phyloP scores from a whole-genome alignment of 2,888 invertebrate genomes.

The Labia minor region DNA sequence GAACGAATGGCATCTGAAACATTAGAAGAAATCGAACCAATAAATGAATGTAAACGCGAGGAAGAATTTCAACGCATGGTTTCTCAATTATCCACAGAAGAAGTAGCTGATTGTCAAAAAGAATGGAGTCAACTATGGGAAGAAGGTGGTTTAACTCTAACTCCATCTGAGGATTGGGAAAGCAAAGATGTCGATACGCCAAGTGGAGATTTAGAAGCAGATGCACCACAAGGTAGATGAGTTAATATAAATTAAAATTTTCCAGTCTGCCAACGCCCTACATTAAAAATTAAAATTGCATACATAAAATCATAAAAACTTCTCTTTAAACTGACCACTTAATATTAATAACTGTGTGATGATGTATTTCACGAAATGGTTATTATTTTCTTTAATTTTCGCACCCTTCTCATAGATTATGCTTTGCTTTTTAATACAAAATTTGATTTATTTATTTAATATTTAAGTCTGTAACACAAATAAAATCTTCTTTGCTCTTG shows the following conservation, averaged over 20 bases:
- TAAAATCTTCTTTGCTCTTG: not conserved
- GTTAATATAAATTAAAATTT: constrained; percentile 30
- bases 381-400: not conserved
- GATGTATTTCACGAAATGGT: not conserved
- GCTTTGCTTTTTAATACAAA: not conserved
- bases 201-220: constrained; percentile 30
- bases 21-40: constrained; percentile 35
- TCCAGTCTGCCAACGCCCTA: no score
- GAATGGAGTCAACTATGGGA: constrained; percentile 41
- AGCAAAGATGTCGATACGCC: constrained; percentile 27
- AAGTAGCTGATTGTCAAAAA: constrained; percentile 41
- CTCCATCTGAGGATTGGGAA: constrained; percentile 28
- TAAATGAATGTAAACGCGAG: constrained; percentile 35
- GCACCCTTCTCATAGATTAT: not conserved
- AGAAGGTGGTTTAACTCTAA: constrained; percentile 29
- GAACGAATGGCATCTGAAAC: constrained; percentile 43
- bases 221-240: constrained; percentile 40
- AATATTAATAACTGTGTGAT: not conserved
- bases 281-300: no score
- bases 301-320: no score
- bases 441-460: not conserved
- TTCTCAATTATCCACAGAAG: constrained; percentile 42
- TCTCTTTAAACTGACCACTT: not conserved
- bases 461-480: not conserved
- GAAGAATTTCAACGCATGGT: constrained; percentile 39